Base-by-base conservation (phyloP, 2,888 invertebrate genomes). In the Eristalinus sepulchralis region DNA sequence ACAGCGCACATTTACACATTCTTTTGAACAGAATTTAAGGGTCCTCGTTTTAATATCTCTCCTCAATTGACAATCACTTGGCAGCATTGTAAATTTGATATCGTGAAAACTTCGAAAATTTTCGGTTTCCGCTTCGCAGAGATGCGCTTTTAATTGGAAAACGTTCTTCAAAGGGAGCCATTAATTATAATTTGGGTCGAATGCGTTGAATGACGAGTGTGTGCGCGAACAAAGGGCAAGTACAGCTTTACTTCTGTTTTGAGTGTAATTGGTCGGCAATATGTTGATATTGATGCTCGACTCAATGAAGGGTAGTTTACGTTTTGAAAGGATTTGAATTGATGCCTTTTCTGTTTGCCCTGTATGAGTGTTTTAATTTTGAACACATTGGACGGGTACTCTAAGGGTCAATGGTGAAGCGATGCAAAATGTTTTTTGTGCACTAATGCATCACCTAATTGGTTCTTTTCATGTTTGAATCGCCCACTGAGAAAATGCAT, bases 281-380 rank as follows among this genome's bases (percentile, higher is more conserved):
- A 78, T 83, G 76, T 73, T 83, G 77, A 67, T 78, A 83, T 77
- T 63, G 64, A 78, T 72, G 77, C 67, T 39, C 57, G 31, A 24
- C 17, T 17, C 60, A 59, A 27, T 17, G 59, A 36, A 34, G 20
- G 62, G 24, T 72, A 68, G 68, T 83, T 83, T 68, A 68, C 66
- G 72, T 72, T 72, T 77, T 72, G 39, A 77, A 77, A 60, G 71
- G 67, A 67, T 78, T 78, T 83, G 78, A 83, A 83, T 83, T 78
- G 72, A 83, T 6, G 47, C 47, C n/a, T 83, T 78, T 47, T 20
- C 68, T 64, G 20, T 72, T 47, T 47, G 47, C 47, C n/a, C 47
- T 17, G 36, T 66, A 34, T 62, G 64, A 33, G 67, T 67, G 47
- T 59, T 57, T 70, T 72, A 47, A 47, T 63, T 77, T 72, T 67